Base-by-base conservation (phyloP, 2,888 invertebrate species). In the Platycnemis pennipes region DNA sequence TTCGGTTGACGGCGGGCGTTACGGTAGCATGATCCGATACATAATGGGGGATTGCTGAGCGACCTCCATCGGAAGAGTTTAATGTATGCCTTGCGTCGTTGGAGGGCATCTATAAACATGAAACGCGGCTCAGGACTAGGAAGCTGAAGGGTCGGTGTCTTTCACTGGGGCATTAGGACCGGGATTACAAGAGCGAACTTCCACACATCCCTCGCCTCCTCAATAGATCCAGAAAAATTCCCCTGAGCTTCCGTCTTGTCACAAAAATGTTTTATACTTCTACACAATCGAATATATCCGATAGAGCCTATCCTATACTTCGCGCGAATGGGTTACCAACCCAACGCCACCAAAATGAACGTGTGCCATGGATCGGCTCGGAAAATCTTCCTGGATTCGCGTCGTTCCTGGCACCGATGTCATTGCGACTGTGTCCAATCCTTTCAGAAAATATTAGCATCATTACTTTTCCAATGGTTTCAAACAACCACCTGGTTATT, bases 11-110 rank as follows among this genome's bases (percentile, higher is more conserved):
- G 45, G 46, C 87, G 26, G 87, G 26, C 87, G 87, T 87, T 46
- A 26, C 87, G 87, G n/a, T n/a, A 87, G 26, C 87, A 45, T 26
- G 87, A 77, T 87, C 45, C 87, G n/a, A n/a, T 44, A 44, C 26
- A 87, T 87, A 45, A 87, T 87, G 87, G 46, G 87, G 45, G n/a
- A n/a, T 87, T 87, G 87, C 46, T 45, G 46, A 46, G 87, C 87
- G 87, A 87, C 46, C 87, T 87, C 44, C 87, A 44, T 87, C 46
- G 1, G 87, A 22, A 11, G 87, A 26, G 44, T 77, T 42, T 87
- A 46, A 87, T 87, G 87, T 87, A 87, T 46, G 87, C 26, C n/a
- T 46, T 26, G 87, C 87, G 45, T 87, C 45, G 87, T 46, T n/a
- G 87, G 26, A 26, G 31, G 26, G 44, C 45, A 87, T 87, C 45